These are phyloP conservation scores for Ormia ochracea DNA, from an alignment of 2,888 invertebrate species.

Conservation along the genomic window DNA sequence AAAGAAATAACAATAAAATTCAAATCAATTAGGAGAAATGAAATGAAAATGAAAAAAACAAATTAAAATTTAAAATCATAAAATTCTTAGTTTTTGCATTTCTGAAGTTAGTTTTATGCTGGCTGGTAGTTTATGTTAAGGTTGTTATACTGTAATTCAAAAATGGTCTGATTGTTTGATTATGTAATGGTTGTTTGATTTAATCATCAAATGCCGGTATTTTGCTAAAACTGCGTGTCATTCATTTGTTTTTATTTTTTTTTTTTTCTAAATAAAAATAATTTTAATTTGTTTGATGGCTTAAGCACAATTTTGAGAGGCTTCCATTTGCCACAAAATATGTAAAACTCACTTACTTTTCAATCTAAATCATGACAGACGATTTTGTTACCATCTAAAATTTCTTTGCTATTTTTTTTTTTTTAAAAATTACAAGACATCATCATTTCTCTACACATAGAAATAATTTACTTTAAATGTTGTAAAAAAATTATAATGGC, in stretches of 20 bases:
- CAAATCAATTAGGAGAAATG: too few species aligned
- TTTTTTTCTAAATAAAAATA: constrained; percentile 4
- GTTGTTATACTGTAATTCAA: neutral
- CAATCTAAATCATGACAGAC: neutral
- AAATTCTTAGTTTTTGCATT: too few species aligned
- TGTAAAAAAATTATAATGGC: neutral
- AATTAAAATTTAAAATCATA: too few species aligned
- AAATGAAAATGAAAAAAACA: too few species aligned
- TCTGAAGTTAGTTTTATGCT: too few species aligned
- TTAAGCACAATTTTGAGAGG: neutral
- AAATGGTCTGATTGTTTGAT: neutral
- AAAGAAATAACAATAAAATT: too few species aligned
- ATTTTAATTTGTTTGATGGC: constrained; percentile 9
- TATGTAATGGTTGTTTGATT: constrained; percentile 20
- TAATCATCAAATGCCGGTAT: neutral
- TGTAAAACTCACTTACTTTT: constrained; percentile 4
- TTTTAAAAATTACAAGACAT: neutral
- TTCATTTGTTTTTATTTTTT: constrained; percentile 17
- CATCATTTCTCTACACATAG: too few species aligned
- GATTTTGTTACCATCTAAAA: neutral
- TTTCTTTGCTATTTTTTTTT: neutral
- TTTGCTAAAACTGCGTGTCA: constrained; percentile 25
- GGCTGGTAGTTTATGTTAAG: neutral
- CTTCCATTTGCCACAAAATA: neutral
- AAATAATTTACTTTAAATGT: neutral